Percentiles rank a stretch among this genome's conserved stretches.
Conservation (phyloP, 92 coral and sea anemone genomes). For the Zoanthus sansibaricus region DNA sequence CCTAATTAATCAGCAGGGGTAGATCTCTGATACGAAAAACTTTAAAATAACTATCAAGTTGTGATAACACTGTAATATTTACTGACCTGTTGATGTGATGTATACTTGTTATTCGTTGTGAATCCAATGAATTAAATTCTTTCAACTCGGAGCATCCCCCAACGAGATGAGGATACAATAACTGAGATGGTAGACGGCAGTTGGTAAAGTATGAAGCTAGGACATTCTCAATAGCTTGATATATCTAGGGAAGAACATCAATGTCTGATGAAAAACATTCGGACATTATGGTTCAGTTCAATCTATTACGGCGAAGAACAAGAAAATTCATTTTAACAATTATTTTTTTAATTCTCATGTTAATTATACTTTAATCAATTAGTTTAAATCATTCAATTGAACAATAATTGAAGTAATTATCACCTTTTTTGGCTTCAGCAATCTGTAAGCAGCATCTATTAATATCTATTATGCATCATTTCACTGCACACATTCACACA, state of each 20-base stretch:
- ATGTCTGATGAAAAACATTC: no score
- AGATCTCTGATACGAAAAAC: not conserved
- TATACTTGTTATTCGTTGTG: slow-evolving; percentile 66
- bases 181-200: slow-evolving; percentile 47
- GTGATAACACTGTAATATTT: not conserved
- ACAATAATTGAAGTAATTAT: no score
- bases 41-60: not conserved
- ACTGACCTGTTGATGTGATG: slow-evolving; percentile 83
- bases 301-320: no score
- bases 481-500: no score
- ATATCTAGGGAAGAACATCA: slow-evolving; percentile 27
- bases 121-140: slow-evolving; percentile 37
- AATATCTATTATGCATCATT: no score
- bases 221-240: slow-evolving; percentile 46
- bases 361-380: no score
- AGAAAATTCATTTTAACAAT: no score
- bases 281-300: no score
- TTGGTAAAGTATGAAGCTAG: slow-evolving; percentile 48
- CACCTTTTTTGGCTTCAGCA: no score
- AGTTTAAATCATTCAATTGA: no score
- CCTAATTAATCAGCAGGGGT: not conserved
- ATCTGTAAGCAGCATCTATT: no score
- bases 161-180: slow-evolving; percentile 23
- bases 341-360: no score
- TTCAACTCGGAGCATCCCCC: not conserved